Base-by-base conservation (phyloP, 92 coral and sea anemone genomes). In the Hydrozoanthus gracilis region DNA sequence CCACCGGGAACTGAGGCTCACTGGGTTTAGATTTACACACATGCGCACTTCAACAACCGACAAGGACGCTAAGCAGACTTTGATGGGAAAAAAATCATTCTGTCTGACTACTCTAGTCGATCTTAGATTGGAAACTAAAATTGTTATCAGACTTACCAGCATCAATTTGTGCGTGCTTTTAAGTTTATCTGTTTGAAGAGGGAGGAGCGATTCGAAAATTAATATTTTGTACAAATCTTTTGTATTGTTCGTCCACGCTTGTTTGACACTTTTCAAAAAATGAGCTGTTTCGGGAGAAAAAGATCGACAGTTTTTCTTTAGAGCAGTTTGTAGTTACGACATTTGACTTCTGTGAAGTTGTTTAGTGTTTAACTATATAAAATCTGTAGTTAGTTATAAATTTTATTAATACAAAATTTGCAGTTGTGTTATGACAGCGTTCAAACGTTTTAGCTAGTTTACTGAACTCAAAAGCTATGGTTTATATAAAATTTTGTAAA, bases 1-100 rank as follows among this genome's bases (percentile, higher is more conserved):
- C 73, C 84, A 62, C 84, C 84, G 8, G 84, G 84, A 10, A 62
- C 84, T 47, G 84, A 79, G n/a, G 84, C 84, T 16, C 84, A 79
- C 58, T 79, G 84, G 84, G 84, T 79, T 46, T 79, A 45, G 49
- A n/a, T 18, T 12, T 9, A 51, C 47, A 20, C 8, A 3, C 73
- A 35, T 39, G 11, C 73, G 10, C 44, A 27, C 46, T 45, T 20
- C 10, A 12, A 14, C 73, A 4, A n/a, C 39, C 4, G 73, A 68
- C 9, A 45, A 68, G 47, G 44, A 5, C 44, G 49, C 48, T 20
- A 5, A 7, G 73, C 73, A 39, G 44, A 8, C 44, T 27, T 68
- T 27, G 39, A 27, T 27, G 39, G 39, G n/a, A n/a, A 27, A 0
- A 27, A 27, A 2, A 27, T 27, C 39, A 27, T 27, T 0, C 39